Percentiles rank a stretch among this genome's conserved stretches.
phyloP scores from a whole-genome alignment of 2,888 invertebrate genomes.

The Cosmorhoe ocellata region DNA sequence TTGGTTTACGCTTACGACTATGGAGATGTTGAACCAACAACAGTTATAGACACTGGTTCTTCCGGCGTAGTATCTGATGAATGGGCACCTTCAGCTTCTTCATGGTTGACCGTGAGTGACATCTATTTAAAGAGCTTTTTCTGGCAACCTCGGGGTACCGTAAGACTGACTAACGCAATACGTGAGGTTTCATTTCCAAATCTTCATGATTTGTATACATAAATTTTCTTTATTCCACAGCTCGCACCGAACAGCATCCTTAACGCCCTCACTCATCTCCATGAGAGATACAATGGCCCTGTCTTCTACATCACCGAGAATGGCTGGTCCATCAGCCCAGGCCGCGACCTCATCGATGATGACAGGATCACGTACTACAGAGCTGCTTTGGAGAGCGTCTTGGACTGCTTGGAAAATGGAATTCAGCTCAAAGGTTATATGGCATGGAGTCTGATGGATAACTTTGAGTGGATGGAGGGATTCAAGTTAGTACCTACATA shows the following conservation, averaged over 20 bases:
- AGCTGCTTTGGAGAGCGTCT: slow-evolving; percentile 63
- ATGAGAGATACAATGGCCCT: slow-evolving; percentile 73
- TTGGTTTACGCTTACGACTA: slow-evolving; percentile 41
- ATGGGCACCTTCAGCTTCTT: slow-evolving; percentile 50
- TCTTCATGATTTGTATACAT: no score
- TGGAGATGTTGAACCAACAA: slow-evolving; percentile 26
- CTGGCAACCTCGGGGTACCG: no score
- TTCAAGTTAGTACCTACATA: slow-evolving; percentile 68
- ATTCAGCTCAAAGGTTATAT: slow-evolving; percentile 79
- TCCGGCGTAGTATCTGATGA: slow-evolving; percentile 39
- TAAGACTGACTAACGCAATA: no score
- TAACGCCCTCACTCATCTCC: slow-evolving; percentile 76
- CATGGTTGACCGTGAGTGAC: slow-evolving; percentile 53
- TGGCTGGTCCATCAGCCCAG: slow-evolving; percentile 71
- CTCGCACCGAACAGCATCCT: slow-evolving; percentile 82
- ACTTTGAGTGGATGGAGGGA: slow-evolving; percentile 84
- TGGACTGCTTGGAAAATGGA: slow-evolving; percentile 70
- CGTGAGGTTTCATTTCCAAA: no score
- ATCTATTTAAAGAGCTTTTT: no score
- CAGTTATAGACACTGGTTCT: slow-evolving; percentile 47
- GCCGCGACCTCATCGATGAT: slow-evolving; percentile 61
- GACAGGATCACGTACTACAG: slow-evolving; percentile 69
- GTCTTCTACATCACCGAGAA: slow-evolving; percentile 84
- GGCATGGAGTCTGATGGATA: slow-evolving; percentile 85
- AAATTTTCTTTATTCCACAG: slow-evolving; percentile 41